Conservation (phyloP, 2,113 vertebrate species). For the Aythya baeri region DNA sequence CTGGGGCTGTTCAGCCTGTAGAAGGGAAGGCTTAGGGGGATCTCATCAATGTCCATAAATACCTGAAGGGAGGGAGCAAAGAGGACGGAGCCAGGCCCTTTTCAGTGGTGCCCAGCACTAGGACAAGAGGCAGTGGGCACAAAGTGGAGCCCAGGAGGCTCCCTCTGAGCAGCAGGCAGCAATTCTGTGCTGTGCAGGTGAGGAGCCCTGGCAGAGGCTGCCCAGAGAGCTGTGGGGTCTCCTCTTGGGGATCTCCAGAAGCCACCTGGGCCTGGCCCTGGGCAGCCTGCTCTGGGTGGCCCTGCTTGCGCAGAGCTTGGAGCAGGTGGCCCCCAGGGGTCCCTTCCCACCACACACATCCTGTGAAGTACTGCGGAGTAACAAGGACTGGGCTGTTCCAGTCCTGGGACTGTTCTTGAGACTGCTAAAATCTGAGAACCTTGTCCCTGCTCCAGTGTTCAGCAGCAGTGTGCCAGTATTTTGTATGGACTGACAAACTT, state of each 20-base stretch:
- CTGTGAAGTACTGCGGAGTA: not conserved
- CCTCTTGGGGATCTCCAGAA: not conserved
- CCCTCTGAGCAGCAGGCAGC: not conserved
- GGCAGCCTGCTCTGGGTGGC: not conserved
- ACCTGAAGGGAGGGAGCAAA: not conserved
- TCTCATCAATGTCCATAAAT: not conserved
- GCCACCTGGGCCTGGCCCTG: not conserved
- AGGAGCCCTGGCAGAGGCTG: not conserved
- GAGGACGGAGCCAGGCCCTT: not conserved
- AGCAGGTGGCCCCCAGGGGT: not conserved
- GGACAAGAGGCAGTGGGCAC: not conserved
- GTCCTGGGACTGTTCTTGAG: not conserved
- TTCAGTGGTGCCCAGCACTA: not conserved
- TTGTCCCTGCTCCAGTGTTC: not conserved
- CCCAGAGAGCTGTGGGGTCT: not conserved
- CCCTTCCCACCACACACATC: not conserved
- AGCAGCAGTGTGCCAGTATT: not conserved
- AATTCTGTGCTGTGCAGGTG: not conserved
- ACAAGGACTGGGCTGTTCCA: not conserved
- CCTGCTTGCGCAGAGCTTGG: not conserved
- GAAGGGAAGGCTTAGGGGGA: not conserved
- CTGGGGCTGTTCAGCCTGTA: not conserved
- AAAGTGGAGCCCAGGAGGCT: not conserved
- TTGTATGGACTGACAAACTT: not conserved
- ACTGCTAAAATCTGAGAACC: not conserved